A percentile compares a stretch with the other conserved stretches of the same genome.
Evolutionary conservation across 2,888 invertebrate genomes (phyloP).

Genomic region (Cotesia congregata): DNA sequence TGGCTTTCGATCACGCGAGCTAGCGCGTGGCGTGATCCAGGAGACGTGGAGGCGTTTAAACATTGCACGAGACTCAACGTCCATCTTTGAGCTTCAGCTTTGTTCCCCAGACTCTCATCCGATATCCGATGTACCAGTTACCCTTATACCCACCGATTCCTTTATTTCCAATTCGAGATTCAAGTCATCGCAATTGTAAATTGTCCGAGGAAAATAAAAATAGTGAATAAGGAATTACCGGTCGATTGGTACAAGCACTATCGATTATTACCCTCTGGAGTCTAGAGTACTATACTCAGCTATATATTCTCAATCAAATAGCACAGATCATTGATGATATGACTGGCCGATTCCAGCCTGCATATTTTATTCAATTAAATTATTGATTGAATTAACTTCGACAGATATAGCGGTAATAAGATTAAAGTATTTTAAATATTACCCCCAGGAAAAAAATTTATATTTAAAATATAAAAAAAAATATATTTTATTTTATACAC

Average conservation of each 20-base stretch:
- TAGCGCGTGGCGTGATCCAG: conserved; percentile 39
- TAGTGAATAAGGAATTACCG: not conserved
- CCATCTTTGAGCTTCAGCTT: conserved; percentile 1
- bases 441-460: too few species aligned
- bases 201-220: too few species aligned
- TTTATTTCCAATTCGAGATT: too few species aligned
- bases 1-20: conserved; percentile 61
- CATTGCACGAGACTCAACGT: conserved; percentile 21
- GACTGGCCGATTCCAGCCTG: not conserved
- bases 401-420: not conserved
- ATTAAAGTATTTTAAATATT: not conserved
- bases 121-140: too few species aligned
- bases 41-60: conserved; percentile 37
- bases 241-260: not conserved
- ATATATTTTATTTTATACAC: too few species aligned
- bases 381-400: not conserved
- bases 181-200: too few species aligned
- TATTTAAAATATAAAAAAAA: too few species aligned
- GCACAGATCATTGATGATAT: not conserved
- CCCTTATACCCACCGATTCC: too few species aligned
- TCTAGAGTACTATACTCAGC: not conserved
- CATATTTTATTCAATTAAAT: not conserved
- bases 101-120: not conserved
- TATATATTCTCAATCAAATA: not conserved
- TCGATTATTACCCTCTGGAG: not conserved